Percentiles rank a stretch among this genome's conserved stretches.
These are phyloP conservation scores for Cricetomys ansorgei DNA, from an alignment of 2,113 vertebrate species.

Conservation along the genomic window DNA sequence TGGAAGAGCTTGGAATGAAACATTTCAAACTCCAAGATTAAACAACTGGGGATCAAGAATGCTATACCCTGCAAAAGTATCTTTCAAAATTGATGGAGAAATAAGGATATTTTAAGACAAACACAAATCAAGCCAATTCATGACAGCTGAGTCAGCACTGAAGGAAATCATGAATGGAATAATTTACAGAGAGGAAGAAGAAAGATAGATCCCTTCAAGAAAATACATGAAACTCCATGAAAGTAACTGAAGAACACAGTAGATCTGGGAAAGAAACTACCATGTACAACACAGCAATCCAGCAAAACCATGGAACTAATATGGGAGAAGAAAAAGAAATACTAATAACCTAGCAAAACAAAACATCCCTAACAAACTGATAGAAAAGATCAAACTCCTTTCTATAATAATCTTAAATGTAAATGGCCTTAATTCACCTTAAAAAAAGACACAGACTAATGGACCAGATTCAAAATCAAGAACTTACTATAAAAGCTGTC, in stretches of 20 bases:
- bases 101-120: neutral
- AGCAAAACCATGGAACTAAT: neutral
- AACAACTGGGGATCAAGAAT: neutral
- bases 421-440: neutral
- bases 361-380: neutral
- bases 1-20: neutral
- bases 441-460: neutral
- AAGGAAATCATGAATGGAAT: neutral
- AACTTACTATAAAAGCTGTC: neutral
- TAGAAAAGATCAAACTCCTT: neutral
- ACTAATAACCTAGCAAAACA: neutral
- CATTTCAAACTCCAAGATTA: neutral
- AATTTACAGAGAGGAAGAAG: neutral
- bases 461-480: neutral
- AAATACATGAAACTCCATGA: neutral
- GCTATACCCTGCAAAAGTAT: neutral
- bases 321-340: neutral
- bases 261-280: neutral
- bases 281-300: neutral
- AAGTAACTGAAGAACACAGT: neutral
- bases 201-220: neutral
- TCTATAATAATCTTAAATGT: neutral
- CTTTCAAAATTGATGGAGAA: neutral
- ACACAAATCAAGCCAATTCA: neutral
- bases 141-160: neutral